These are phyloP conservation scores for Apis florea DNA, from an alignment of 1,140 invertebrate species.

Conservation along the genomic window DNA sequence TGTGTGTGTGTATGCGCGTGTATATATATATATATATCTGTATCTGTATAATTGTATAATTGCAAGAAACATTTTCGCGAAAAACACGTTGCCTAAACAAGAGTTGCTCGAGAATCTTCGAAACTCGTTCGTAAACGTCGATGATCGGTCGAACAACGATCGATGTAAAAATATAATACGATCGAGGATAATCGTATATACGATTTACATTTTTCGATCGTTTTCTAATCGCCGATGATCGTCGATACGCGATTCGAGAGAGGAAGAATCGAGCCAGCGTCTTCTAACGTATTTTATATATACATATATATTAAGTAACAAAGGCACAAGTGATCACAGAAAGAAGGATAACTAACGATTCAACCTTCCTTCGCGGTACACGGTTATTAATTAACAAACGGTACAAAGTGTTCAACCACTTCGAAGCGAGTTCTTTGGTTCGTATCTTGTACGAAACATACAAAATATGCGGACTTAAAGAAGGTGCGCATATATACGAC, in stretches of 20 bases:
- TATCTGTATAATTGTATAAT: background rate
- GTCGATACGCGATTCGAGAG: slow-evolving; percentile 15
- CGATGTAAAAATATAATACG: too few relatives aligned
- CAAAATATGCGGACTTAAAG: background rate
- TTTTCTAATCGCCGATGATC: background rate
- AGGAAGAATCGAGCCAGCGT: too few relatives aligned
- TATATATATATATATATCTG: too few relatives aligned
- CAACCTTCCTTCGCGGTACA: slow-evolving; percentile 37
- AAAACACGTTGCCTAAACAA: background rate
- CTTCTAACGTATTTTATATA: slow-evolving; percentile 2
- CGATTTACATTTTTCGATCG: background rate
- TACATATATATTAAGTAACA: slow-evolving; percentile 10
- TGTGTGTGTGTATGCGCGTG: too few relatives aligned
- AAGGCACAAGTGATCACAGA: slow-evolving; percentile 46
- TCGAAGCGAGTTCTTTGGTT: slow-evolving; percentile 33
- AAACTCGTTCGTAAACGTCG: slow-evolving; percentile 1
- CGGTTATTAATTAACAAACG: background rate
- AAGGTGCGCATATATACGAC: too few relatives aligned
- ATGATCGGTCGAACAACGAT: background rate
- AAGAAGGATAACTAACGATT: slow-evolving; percentile 10
- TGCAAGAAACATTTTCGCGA: background rate
- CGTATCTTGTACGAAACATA: slow-evolving; percentile 23
- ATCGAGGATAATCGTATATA: too few relatives aligned
- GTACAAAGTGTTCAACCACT: background rate
- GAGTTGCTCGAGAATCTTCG: background rate